Percentiles rank a stretch among this genome's conserved stretches.
Evolutionary conservation across 1,140 invertebrate genomes (phyloP).

Genomic region (Halictus rubicundus): DNA sequence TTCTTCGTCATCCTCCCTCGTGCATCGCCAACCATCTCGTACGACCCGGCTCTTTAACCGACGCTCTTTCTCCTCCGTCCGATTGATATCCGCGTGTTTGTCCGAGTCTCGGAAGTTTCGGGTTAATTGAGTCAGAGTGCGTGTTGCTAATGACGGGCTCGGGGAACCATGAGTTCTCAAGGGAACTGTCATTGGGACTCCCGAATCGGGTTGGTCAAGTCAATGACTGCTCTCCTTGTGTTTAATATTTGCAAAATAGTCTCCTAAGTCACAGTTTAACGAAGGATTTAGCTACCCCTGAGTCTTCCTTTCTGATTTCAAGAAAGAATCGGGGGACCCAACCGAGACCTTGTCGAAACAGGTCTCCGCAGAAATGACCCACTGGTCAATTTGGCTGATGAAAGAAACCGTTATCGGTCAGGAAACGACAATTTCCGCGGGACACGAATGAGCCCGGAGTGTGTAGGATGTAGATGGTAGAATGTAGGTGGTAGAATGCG

Average conservation of each 20-base stretch:
- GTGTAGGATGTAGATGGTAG: too few relatives aligned
- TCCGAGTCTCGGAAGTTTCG: not conserved
- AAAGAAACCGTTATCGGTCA: not conserved
- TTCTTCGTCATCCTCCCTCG: not conserved
- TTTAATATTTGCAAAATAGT: too few relatives aligned
- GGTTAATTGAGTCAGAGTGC: constrained; percentile 3
- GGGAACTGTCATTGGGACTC: too few relatives aligned
- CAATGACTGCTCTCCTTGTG: not conserved
- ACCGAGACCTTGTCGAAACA: not conserved
- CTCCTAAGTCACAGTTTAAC: too few relatives aligned
- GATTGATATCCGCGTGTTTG: constrained; percentile 56
- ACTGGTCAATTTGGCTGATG: not conserved
- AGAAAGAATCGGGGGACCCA: too few relatives aligned
- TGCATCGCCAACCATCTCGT: constrained; percentile 38
- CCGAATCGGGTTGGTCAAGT: not conserved
- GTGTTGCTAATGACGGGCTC: not conserved
- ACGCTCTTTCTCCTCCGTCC: constrained; percentile 42
- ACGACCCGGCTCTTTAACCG: constrained; percentile 29
- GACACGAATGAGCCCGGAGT: not conserved
- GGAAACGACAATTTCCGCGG: not conserved
- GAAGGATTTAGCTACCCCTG: too few relatives aligned
- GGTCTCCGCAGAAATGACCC: not conserved
- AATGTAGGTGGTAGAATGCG: too few relatives aligned
- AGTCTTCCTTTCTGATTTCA: too few relatives aligned
- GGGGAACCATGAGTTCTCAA: not conserved